phyloP scores from a whole-genome alignment of 2,113 vertebrate species.

The Dryoscopus gambensis region DNA sequence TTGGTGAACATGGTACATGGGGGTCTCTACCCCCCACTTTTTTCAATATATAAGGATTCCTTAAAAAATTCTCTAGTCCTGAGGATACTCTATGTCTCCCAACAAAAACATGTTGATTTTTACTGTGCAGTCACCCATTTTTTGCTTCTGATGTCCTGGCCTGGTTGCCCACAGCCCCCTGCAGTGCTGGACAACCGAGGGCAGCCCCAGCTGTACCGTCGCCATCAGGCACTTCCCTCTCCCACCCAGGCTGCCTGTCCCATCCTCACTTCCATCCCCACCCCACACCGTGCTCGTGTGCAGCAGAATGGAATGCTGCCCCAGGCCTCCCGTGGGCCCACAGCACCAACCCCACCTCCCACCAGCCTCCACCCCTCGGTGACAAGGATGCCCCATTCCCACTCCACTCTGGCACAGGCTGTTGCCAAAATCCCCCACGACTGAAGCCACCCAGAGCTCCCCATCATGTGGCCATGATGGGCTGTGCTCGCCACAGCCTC shows the following conservation, averaged over 20 bases:
- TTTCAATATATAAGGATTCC: neutral
- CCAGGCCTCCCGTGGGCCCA: neutral
- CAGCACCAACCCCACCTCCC: neutral
- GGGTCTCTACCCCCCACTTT: no score
- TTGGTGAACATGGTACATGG: neutral
- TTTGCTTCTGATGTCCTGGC: neutral
- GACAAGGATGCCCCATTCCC: neutral
- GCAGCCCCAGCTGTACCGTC: rapidly evolving
- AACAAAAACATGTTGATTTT: neutral
- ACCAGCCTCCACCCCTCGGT: rapidly evolving
- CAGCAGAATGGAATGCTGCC: neutral
- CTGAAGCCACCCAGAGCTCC: neutral
- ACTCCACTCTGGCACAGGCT: neutral
- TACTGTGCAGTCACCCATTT: neutral
- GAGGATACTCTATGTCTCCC: neutral
- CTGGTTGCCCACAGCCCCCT: neutral
- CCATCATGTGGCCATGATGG: rapidly evolving
- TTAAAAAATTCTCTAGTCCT: neutral
- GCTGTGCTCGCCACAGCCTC: neutral
- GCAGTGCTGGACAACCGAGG: neutral
- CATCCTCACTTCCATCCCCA: neutral
- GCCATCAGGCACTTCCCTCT: neutral
- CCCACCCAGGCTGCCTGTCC: neutral
- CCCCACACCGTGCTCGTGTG: neutral
- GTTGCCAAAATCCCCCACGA: rapidly evolving